Evolutionary conservation across 2,888 invertebrate species (phyloP).

Genomic region (Drosophila mimetica): DNA sequence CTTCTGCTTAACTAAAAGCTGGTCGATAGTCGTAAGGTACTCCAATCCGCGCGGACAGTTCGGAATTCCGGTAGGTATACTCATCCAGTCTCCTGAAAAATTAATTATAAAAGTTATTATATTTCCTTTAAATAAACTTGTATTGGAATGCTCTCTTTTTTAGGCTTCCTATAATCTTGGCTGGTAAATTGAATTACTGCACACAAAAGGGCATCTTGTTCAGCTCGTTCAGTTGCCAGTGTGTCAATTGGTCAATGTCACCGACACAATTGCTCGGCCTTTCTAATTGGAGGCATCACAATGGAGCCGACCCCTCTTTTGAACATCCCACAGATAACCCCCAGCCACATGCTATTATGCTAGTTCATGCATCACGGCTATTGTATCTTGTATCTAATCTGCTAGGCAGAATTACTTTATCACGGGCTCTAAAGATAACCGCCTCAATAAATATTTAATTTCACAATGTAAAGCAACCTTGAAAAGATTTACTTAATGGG

Average conservation of each 20-base stretch:
- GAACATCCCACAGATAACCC: slow-evolving; percentile 33
- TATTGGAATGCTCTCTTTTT: not conserved
- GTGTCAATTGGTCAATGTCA: slow-evolving; percentile 75
- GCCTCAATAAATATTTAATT: slow-evolving; percentile 48
- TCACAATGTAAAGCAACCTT: slow-evolving; percentile 48
- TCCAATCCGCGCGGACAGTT: slow-evolving; percentile 95
- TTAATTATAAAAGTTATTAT: too few relatives aligned
- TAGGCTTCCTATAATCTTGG: slow-evolving; percentile 4
- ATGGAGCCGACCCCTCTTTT: slow-evolving; percentile 40
- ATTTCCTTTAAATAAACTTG: not conserved
- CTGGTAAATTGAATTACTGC: slow-evolving; percentile 30
- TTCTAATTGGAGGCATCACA: slow-evolving; percentile 60
- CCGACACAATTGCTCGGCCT: slow-evolving; percentile 57
- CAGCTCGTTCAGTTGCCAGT: slow-evolving; percentile 37
- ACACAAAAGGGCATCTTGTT: slow-evolving; percentile 31
- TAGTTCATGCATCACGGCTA: slow-evolving; percentile 4
- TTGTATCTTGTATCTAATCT: slow-evolving; percentile 66
- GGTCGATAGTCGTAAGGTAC: slow-evolving; percentile 95
- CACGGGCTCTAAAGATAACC: slow-evolving; percentile 21
- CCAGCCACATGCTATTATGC: slow-evolving; percentile 27
- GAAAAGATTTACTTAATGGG: slow-evolving; percentile 19
- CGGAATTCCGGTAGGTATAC: slow-evolving; percentile 89
- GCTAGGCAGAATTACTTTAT: slow-evolving; percentile 51
- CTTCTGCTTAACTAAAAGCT: slow-evolving; percentile 92
- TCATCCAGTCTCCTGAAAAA: slow-evolving; percentile 87